These are phyloP conservation scores for Acrobasis suavella DNA, from an alignment of 2,888 invertebrate species.

Conservation along the genomic window DNA sequence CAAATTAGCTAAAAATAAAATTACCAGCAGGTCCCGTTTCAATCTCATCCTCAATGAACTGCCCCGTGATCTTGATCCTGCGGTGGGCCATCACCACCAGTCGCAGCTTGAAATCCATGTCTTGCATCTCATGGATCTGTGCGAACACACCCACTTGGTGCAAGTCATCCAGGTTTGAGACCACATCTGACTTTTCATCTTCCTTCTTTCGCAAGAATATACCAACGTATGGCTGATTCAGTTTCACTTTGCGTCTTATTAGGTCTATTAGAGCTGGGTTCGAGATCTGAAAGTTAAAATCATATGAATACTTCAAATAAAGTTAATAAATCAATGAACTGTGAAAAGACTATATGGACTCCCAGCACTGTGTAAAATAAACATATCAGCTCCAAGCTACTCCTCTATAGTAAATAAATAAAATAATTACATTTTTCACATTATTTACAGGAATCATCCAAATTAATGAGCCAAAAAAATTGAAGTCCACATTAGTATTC, in stretches of 20 bases:
- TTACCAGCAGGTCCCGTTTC: slow-evolving; percentile 82
- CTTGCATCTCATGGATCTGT: slow-evolving; percentile 98
- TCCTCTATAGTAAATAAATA: no score
- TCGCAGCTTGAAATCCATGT: slow-evolving; percentile 93
- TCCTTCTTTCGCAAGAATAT: slow-evolving; percentile 97
- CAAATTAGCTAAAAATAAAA: no score
- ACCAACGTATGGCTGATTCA: slow-evolving; percentile 98
- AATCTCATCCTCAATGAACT: slow-evolving; percentile 88
- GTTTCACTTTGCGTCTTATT: slow-evolving; percentile 94
- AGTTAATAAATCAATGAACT: no score
- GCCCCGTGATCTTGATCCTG: slow-evolving; percentile 90
- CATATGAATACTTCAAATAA: no score
- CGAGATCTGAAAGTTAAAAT: slow-evolving; percentile 84
- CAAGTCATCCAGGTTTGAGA: slow-evolving; percentile 91
- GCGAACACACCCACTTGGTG: slow-evolving; percentile 97
- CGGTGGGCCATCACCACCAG: slow-evolving; percentile 98
- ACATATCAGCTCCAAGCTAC: no score
- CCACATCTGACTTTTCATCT: slow-evolving; percentile 93
- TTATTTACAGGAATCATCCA: no score
- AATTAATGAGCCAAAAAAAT: no score
- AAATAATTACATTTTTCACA: no score
- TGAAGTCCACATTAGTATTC: no score
- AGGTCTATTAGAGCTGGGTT: slow-evolving; percentile 94
- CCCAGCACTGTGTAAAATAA: no score
- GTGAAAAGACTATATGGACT: no score